Percentiles rank a stretch among this genome's conserved stretches.
phyloP scores from a whole-genome alignment of 2,113 vertebrate genomes.

The Jaculus jaculus region DNA sequence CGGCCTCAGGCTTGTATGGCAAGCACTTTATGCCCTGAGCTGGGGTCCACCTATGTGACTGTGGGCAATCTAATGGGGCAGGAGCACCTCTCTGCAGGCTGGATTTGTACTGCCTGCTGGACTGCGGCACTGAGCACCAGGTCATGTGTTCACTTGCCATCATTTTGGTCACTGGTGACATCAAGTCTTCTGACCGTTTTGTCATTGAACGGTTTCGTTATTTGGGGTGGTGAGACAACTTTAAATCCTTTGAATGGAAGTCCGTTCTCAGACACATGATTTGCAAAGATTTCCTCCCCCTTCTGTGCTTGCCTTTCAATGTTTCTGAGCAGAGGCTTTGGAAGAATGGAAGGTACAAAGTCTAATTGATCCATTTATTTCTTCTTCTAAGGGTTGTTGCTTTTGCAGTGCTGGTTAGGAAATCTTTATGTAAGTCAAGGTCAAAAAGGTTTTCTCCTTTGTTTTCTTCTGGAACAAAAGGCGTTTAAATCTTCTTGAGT shows the following conservation, averaged over 20 bases:
- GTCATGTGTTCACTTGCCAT: too few relatives aligned
- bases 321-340: not conserved
- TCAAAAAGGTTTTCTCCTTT: not conserved
- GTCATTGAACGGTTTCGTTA: not conserved
- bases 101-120: too few relatives aligned
- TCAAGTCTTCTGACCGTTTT: not conserved
- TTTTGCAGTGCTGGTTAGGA: not conserved
- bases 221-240: not conserved
- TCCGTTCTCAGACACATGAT: not conserved
- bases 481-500: not conserved
- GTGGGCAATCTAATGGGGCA: too few relatives aligned
- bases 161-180: not conserved
- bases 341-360: not conserved
- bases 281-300: not conserved
- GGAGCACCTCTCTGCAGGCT: too few relatives aligned
- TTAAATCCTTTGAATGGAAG: not conserved
- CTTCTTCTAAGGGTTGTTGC: not conserved
- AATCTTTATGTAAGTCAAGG: not conserved
- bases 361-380: not conserved
- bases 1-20: too few relatives aligned
- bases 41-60: too few relatives aligned
- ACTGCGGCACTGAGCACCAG: not conserved
- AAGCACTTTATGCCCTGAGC: too few relatives aligned
- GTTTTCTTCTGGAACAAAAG: constrained; percentile 18
- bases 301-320: not conserved